Conservation (phyloP, 2,113 vertebrate genomes). For the Cervus canadensis region DNA sequence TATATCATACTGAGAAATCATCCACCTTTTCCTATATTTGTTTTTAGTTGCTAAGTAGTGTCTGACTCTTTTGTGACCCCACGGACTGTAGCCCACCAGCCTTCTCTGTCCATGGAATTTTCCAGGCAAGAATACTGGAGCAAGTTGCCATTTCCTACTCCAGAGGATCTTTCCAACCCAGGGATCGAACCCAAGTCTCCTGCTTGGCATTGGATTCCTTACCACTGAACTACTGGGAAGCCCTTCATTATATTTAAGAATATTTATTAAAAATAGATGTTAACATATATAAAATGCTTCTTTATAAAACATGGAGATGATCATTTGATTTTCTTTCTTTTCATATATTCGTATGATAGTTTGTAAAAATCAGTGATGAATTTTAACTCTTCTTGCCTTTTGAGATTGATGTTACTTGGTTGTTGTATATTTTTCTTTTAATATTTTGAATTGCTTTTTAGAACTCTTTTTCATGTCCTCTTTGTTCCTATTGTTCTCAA, state of each 20-base stretch:
- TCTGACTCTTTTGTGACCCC: background rate
- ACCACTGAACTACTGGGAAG: background rate
- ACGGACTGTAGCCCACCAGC: background rate
- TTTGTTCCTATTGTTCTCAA: background rate
- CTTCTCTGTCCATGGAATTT: background rate
- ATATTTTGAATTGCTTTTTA: background rate
- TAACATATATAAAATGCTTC: background rate
- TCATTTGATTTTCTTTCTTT: background rate
- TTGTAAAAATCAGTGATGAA: background rate
- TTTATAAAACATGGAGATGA: background rate
- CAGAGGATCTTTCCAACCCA: background rate
- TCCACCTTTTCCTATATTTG: background rate
- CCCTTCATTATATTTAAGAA: background rate
- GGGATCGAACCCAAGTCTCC: background rate
- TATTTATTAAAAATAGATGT: background rate
- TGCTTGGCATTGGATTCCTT: background rate
- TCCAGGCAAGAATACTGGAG: background rate
- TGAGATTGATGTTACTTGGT: background rate
- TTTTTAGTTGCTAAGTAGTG: background rate
- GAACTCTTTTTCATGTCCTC: background rate
- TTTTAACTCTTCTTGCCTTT: background rate
- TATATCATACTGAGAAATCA: background rate
- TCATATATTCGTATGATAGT: background rate
- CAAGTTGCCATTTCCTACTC: background rate
- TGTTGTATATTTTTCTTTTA: background rate